A percentile compares a stretch with the other conserved stretches of the same genome.
Conservation (phyloP, 2,113 vertebrate species). For the Pseudorectes ferrugineus region DNA sequence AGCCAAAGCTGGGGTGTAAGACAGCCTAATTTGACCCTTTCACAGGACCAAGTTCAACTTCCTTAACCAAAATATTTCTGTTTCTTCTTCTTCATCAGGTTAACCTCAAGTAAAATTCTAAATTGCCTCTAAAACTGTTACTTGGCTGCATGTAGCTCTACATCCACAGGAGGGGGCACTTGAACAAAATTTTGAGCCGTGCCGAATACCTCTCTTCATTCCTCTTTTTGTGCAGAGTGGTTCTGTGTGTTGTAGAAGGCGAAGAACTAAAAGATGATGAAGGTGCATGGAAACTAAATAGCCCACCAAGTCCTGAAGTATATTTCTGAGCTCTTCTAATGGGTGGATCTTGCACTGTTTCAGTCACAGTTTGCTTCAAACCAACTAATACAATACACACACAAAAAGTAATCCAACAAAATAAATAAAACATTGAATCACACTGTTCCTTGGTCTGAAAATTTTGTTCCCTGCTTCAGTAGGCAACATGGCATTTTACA, state of each 20-base stretch:
- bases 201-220: neutral
- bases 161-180: conserved; percentile 22
- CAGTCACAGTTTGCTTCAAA: neutral
- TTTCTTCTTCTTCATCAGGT: neutral
- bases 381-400: neutral
- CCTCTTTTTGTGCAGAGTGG: too few relatives aligned
- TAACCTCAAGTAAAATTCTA: neutral
- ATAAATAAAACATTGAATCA: neutral
- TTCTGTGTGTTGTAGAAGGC: neutral
- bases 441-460: neutral
- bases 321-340: neutral
- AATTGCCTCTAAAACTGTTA: neutral
- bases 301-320: neutral
- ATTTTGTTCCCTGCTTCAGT: neutral
- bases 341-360: neutral
- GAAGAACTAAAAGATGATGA: neutral
- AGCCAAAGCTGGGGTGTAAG: neutral
- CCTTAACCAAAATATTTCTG: neutral
- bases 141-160: neutral
- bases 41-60: neutral
- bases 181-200: neutral
- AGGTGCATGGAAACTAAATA: neutral
- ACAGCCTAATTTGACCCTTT: neutral
- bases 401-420: neutral
- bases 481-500: neutral